Conservation (phyloP, 2,113 vertebrate genomes). For the Vulpes vulpes region DNA sequence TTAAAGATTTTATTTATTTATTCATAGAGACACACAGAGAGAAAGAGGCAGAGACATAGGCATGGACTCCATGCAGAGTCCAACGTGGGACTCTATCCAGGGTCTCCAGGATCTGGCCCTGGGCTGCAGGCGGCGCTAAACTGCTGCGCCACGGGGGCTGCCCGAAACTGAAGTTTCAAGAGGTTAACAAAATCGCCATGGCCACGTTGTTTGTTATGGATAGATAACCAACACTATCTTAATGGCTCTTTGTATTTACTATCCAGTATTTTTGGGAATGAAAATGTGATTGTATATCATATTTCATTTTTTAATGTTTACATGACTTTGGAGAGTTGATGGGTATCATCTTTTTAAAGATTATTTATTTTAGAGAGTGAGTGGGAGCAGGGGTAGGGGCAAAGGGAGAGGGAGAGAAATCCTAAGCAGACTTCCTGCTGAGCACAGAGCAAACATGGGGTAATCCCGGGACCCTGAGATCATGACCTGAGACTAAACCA, state of each 20-base stretch:
- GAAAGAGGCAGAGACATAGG: too few relatives aligned
- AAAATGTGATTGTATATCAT: neutral
- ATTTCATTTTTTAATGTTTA: neutral
- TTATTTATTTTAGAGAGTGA: too few relatives aligned
- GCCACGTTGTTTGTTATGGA: neutral
- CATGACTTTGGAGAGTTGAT: neutral
- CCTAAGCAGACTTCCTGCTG: neutral
- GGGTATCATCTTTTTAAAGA: neutral
- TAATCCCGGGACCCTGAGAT: neutral
- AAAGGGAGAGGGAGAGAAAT: neutral
- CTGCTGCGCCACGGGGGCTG: too few relatives aligned
- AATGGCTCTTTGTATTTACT: neutral
- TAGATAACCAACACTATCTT: neutral
- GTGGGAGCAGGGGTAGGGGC: too few relatives aligned
- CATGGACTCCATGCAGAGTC: too few relatives aligned
- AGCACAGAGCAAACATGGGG: neutral
- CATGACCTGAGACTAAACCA: neutral
- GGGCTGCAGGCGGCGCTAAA: too few relatives aligned
- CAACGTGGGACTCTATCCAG: too few relatives aligned
- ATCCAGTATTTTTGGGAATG: neutral
- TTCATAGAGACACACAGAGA: too few relatives aligned
- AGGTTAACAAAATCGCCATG: neutral
- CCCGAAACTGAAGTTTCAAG: neutral
- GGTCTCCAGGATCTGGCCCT: too few relatives aligned
- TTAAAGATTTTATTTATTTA: too few relatives aligned